Evolutionary conservation across 2,113 vertebrate species (phyloP).

Genomic region (Ictidomys tridecemlineatus): DNA sequence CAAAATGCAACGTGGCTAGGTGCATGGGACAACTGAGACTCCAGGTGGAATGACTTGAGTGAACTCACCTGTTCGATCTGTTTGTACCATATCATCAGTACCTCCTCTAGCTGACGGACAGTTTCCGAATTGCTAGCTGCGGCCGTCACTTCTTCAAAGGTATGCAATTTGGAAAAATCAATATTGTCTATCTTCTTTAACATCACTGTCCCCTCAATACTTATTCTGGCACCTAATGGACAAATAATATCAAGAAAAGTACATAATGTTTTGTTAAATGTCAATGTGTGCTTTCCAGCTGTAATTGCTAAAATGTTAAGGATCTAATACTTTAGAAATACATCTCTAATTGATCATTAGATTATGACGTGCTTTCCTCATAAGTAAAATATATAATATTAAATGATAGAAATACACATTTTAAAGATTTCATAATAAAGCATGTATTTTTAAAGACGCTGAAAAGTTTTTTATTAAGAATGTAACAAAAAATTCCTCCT

Average conservation of each 20-base stretch:
- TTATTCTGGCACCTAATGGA: slow-evolving; percentile 86
- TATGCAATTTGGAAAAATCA: slow-evolving; percentile 88
- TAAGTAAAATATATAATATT: slow-evolving; percentile 8
- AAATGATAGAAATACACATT: background rate
- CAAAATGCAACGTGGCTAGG: background rate
- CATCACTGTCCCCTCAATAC: slow-evolving; percentile 87
- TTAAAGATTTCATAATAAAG: background rate
- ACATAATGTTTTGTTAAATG: background rate
- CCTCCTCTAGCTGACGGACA: slow-evolving; percentile 89
- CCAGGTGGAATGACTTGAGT: background rate
- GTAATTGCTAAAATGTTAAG: background rate
- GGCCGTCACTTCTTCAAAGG: slow-evolving; percentile 87
- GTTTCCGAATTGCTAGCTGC: slow-evolving; percentile 88
- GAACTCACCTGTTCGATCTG: slow-evolving; percentile 90
- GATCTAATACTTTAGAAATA: background rate
- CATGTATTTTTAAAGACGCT: background rate
- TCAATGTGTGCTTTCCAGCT: background rate
- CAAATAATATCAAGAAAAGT: background rate
- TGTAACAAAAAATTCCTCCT: slow-evolving; percentile 36
- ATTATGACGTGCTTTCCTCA: background rate
- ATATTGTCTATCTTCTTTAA: slow-evolving; percentile 86
- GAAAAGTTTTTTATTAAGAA: slow-evolving; percentile 46
- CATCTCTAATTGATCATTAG: slow-evolving; percentile 4
- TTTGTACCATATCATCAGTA: slow-evolving; percentile 90
- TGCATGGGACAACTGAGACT: background rate